These are phyloP conservation scores for Hepsetus odoe DNA, from an alignment of 2,113 vertebrate species.

Conservation along the genomic window DNA sequence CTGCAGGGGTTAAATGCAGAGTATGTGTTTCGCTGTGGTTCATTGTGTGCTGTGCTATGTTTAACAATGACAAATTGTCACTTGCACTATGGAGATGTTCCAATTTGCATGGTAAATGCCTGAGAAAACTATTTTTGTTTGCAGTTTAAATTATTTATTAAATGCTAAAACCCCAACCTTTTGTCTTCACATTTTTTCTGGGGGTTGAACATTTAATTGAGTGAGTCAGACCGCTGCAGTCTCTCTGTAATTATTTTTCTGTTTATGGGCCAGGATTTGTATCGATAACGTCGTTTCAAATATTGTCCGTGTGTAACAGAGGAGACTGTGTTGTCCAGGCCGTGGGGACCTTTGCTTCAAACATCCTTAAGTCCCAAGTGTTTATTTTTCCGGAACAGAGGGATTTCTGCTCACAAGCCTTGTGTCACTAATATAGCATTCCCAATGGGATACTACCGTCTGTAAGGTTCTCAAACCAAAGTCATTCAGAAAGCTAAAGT, in stretches of 20 bases:
- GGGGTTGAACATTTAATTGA: too few relatives aligned
- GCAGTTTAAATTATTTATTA: not conserved
- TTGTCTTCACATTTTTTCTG: not conserved
- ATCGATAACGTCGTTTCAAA: not conserved
- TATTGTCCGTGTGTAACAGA: not conserved
- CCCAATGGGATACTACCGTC: not conserved
- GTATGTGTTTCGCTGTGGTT: too few relatives aligned
- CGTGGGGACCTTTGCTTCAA: not conserved
- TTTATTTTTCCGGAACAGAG: slow-evolving; percentile 41
- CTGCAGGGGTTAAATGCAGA: too few relatives aligned
- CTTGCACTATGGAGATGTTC: not conserved
- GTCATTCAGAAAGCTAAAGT: not conserved
- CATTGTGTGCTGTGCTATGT: too few relatives aligned
- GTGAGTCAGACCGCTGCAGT: too few relatives aligned
- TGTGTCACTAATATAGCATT: not conserved
- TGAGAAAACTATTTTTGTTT: not conserved
- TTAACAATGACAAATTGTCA: too few relatives aligned
- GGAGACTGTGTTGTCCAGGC: not conserved
- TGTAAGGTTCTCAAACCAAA: not conserved
- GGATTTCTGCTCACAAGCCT: slow-evolving; percentile 12
- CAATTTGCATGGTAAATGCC: not conserved
- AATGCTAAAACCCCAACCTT: not conserved
- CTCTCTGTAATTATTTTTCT: not conserved
- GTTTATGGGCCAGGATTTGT: not conserved
- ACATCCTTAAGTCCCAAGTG: slow-evolving; percentile 26